phyloP scores from a whole-genome alignment of 2,113 vertebrate species.

The Pseudorasbora parva region DNA sequence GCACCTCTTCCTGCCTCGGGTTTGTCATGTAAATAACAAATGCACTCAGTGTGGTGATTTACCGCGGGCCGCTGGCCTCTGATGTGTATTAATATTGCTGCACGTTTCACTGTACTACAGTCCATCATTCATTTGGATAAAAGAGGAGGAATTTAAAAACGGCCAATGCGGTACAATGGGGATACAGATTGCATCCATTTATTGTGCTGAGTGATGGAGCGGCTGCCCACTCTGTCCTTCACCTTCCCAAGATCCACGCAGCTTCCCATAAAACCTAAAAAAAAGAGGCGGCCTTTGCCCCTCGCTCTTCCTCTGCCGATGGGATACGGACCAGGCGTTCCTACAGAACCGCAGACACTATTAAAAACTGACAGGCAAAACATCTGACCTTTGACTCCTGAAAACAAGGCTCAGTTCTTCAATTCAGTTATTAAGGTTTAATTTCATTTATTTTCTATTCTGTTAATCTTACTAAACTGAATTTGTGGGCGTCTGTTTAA shows the following conservation, averaged over 20 bases:
- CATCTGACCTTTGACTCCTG: not conserved
- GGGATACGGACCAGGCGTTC: slow-evolving; percentile 53
- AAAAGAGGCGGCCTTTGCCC: slow-evolving; percentile 71
- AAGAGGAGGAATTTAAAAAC: slow-evolving; percentile 84
- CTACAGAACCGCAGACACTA: slow-evolving; percentile 42
- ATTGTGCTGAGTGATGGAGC: slow-evolving; percentile 82
- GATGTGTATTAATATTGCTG: slow-evolving; percentile 83
- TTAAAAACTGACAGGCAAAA: not conserved
- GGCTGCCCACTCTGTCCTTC: slow-evolving; percentile 77
- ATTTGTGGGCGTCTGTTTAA: too few relatives aligned
- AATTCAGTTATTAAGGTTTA: too few relatives aligned
- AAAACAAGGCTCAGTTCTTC: not conserved
- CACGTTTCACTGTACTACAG: slow-evolving; percentile 72
- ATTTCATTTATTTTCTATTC: too few relatives aligned
- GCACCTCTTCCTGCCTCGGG: slow-evolving; percentile 63
- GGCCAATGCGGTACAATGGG: slow-evolving; percentile 80
- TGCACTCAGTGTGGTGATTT: slow-evolving; percentile 79
- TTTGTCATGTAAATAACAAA: slow-evolving; percentile 85
- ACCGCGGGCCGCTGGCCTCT: slow-evolving; percentile 75
- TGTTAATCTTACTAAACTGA: too few relatives aligned
- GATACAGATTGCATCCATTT: slow-evolving; percentile 85
- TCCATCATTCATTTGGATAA: slow-evolving; percentile 84
- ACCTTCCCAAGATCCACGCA: slow-evolving; percentile 66
- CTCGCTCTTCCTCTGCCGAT: slow-evolving; percentile 60
- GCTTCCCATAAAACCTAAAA: slow-evolving; percentile 75